These are phyloP conservation scores for Drosophila greeni DNA, from an alignment of 2,888 invertebrate species.

Conservation along the genomic window DNA sequence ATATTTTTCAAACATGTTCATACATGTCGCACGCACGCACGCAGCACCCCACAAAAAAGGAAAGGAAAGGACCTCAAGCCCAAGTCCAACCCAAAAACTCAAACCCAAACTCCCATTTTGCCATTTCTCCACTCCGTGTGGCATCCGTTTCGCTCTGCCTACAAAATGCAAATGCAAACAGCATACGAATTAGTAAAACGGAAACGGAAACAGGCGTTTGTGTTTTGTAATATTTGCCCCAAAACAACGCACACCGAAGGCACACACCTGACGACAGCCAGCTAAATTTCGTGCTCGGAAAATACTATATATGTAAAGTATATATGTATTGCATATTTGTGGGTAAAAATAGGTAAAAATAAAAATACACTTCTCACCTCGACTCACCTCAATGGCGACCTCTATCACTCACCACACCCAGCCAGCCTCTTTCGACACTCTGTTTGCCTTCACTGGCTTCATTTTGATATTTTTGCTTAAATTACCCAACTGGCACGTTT, in stretches of 20 bases:
- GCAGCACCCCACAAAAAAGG: background rate
- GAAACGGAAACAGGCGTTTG: slow-evolving; percentile 74
- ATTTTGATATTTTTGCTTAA: slow-evolving; percentile 47
- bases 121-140: slow-evolving; percentile 11
- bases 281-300: slow-evolving; percentile 55
- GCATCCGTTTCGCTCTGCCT: slow-evolving; percentile 54
- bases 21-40: slow-evolving; percentile 71
- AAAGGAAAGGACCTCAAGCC: background rate
- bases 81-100: background rate
- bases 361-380: slow-evolving; percentile 24
- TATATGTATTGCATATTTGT: slow-evolving; percentile 1
- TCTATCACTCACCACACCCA: slow-evolving; percentile 9
- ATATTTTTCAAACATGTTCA: slow-evolving; percentile 70
- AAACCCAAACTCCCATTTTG: background rate
- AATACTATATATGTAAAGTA: background rate
- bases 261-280: slow-evolving; percentile 47
- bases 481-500: slow-evolving; percentile 45
- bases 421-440: background rate
- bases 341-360: slow-evolving; percentile 6
- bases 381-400: slow-evolving; percentile 27
- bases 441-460: slow-evolving; percentile 27
- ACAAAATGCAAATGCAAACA: slow-evolving; percentile 67
- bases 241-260: slow-evolving; percentile 49
- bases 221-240: slow-evolving; percentile 72
- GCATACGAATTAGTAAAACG: slow-evolving; percentile 76